phyloP scores from a whole-genome alignment of 2,888 invertebrate genomes.

The Pediacus dermestoides region DNA sequence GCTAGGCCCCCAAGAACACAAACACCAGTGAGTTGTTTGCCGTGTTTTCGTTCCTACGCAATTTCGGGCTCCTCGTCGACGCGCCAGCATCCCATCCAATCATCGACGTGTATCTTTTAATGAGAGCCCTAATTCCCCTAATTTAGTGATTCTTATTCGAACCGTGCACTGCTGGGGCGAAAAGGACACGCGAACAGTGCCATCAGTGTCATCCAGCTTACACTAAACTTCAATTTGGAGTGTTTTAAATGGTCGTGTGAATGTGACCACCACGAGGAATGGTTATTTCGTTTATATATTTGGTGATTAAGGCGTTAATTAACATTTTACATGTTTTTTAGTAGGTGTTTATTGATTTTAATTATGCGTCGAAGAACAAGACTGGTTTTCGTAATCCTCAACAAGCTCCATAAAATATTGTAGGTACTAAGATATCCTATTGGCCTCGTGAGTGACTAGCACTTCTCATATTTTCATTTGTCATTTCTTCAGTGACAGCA shows the following conservation, averaged over 20 bases:
- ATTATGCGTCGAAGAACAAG: conserved; percentile 13
- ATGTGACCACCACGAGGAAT: conserved; percentile 30
- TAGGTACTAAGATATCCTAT: conserved; percentile 32
- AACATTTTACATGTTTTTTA: conserved; percentile 44
- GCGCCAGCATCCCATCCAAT: too few relatives aligned
- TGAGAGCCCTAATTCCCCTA: conserved; percentile 48
- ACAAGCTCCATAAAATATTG: conserved; percentile 25
- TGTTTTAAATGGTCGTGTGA: conserved; percentile 41
- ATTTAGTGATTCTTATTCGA: conserved; percentile 45
- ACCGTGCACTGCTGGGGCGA: conserved; percentile 23
- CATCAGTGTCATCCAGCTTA: conserved; percentile 32
- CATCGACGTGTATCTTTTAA: conserved; percentile 50
- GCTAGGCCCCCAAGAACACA: too few relatives aligned
- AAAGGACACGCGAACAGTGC: conserved; percentile 35
- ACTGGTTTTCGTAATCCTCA: conserved; percentile 11
- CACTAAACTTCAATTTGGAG: conserved; percentile 44
- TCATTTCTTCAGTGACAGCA: conserved; percentile 43
- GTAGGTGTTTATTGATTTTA: conserved; percentile 39
- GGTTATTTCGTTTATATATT: conserved; percentile 36
- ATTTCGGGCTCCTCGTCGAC: too few relatives aligned
- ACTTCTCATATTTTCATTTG: conserved; percentile 47
- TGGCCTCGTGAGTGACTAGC: conserved; percentile 46
- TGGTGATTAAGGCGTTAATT: conserved; percentile 47
- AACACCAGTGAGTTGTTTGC: too few relatives aligned
- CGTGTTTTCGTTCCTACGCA: too few relatives aligned